These are phyloP conservation scores for Bursaphelenchus mucronatus DNA, from an alignment of 1,140 invertebrate genomes.

Conservation along the genomic window DNA sequence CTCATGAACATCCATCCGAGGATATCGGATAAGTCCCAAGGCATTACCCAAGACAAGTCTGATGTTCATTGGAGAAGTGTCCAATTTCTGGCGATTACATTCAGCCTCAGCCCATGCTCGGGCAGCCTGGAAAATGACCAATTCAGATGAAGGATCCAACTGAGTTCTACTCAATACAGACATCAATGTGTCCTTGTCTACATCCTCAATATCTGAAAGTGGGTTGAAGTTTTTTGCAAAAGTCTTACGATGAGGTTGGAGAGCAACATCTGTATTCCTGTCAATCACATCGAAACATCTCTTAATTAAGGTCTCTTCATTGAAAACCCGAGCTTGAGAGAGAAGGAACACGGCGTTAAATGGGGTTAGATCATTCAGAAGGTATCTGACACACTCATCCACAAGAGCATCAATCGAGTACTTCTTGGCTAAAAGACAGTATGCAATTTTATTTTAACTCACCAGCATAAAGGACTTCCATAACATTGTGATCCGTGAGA, in stretches of 20 bases:
- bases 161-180: constrained; percentile 22
- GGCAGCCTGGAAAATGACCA: constrained; percentile 28
- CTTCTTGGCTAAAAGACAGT: constrained; percentile 26
- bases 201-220: constrained; percentile 20
- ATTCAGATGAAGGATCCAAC: constrained; percentile 23
- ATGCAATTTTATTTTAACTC: constrained; percentile 2
- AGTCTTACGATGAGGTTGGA: constrained; percentile 5
- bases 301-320: constrained; percentile 23
- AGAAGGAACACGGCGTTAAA: constrained; percentile 27
- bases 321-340: constrained; percentile 26
- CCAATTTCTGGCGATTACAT: constrained; percentile 24
- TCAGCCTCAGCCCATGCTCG: constrained; percentile 26
- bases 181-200: constrained; percentile 27
- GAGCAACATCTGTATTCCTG: constrained; percentile 21
- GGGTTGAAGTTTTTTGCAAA: background rate
- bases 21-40: constrained; percentile 28
- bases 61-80: constrained; percentile 8
- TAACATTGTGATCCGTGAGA: constrained; percentile 28
- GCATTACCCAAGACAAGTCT: constrained; percentile 20
- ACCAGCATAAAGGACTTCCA: constrained; percentile 31
- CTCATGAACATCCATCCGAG: constrained; percentile 23
- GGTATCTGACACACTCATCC: constrained; percentile 26
- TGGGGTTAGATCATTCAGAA: constrained; percentile 18
- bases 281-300: constrained; percentile 30
- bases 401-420: constrained; percentile 25